Percentiles rank a stretch among this genome's conserved stretches.
phyloP scores from a whole-genome alignment of 2,888 invertebrate genomes.

The Heliconius erato region DNA sequence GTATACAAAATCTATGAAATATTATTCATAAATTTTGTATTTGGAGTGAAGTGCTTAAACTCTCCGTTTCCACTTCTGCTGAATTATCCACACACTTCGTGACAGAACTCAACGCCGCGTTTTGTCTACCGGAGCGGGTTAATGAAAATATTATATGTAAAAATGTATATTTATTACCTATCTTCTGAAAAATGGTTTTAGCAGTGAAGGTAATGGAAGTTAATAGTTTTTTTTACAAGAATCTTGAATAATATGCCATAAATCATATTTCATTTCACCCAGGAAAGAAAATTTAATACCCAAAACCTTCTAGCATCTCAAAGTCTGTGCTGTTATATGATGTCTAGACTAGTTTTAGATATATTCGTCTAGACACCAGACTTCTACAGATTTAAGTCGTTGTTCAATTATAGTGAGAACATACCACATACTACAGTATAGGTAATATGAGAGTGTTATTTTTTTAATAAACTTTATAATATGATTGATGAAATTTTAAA shows the following conservation, averaged over 20 bases:
- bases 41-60: too few relatives aligned
- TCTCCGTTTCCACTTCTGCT: background rate
- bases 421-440: conserved; percentile 13
- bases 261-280: background rate
- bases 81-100: background rate
- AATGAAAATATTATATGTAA: background rate
- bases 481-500: too few relatives aligned
- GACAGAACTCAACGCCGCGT: background rate
- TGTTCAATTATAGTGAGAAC: conserved; percentile 30
- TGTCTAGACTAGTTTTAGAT: conserved; percentile 38
- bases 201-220: background rate
- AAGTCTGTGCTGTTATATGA: conserved; percentile 11
- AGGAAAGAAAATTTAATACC: conserved; percentile 5
- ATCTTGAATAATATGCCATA: background rate
- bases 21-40: too few relatives aligned
- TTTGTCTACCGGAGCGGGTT: background rate
- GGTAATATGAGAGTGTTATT: too few relatives aligned
- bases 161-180: background rate
- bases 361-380: conserved; percentile 41
- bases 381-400: conserved; percentile 18
- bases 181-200: background rate
- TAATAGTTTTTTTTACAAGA: background rate
- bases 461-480: too few relatives aligned
- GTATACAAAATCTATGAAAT: too few relatives aligned
- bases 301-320: background rate